Percentiles rank a stretch among this genome's conserved stretches.
phyloP scores from a whole-genome alignment of 2,888 invertebrate genomes.

The Lasioglossum vierecki region DNA sequence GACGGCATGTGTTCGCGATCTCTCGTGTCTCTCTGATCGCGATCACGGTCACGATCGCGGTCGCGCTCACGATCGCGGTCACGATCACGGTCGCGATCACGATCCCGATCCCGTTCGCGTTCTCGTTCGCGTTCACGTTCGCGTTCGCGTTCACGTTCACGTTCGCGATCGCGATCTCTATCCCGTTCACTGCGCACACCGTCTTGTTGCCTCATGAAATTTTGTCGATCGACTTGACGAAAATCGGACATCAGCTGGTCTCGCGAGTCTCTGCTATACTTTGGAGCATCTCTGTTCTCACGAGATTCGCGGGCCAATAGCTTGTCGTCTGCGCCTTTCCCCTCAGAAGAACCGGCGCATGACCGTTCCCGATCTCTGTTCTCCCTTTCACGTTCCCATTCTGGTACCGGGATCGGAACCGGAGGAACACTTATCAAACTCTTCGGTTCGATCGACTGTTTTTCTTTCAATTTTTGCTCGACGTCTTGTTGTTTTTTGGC shows the following conservation, averaged over 20 bases:
- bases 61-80: background rate
- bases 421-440: constrained; percentile 84
- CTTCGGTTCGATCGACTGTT: constrained; percentile 84
- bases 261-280: constrained; percentile 63
- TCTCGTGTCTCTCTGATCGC: constrained; percentile 83
- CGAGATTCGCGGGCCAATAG: constrained; percentile 46
- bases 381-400: constrained; percentile 85
- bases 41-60: constrained; percentile 68
- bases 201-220: constrained; percentile 70
- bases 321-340: constrained; percentile 67
- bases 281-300: constrained; percentile 51
- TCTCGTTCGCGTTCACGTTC: constrained; percentile 83
- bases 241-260: constrained; percentile 65
- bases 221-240: constrained; percentile 64
- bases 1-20: constrained; percentile 85
- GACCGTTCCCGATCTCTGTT: constrained; percentile 83
- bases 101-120: constrained; percentile 71
- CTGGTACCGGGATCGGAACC: constrained; percentile 85
- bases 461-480: constrained; percentile 88
- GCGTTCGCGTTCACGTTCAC: constrained; percentile 76
- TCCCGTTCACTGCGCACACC: constrained; percentile 72
- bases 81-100: constrained; percentile 73
- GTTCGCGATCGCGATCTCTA: constrained; percentile 76
- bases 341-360: constrained; percentile 80
- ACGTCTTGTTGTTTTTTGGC: constrained; percentile 89